A percentile compares a stretch with the other conserved stretches of the same genome.
Conservation (phyloP, 2,888 invertebrate genomes). For the Leptogaster cylindrica region DNA sequence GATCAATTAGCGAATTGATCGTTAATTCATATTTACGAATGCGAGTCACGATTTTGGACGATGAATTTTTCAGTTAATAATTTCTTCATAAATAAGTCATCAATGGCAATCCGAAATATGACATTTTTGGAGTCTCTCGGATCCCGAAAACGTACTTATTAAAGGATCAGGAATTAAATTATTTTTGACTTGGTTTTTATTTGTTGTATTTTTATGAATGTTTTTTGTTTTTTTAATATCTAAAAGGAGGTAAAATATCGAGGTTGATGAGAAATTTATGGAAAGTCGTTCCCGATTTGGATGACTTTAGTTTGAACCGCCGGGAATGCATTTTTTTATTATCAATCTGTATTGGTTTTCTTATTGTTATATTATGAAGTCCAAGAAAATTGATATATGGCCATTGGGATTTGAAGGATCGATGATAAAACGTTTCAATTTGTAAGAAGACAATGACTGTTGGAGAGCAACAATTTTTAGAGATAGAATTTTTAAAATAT, state of each 20-base stretch:
- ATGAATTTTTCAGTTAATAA: conserved; percentile 48
- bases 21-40: conserved; percentile 56
- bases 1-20: conserved; percentile 60
- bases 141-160: conserved; percentile 5
- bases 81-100: conserved; percentile 48
- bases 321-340: neutral
- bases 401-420: no score
- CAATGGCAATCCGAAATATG: conserved; percentile 45
- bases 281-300: neutral
- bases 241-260: neutral
- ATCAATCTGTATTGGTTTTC: no score
- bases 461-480: no score
- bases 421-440: neutral
- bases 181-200: no score
- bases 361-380: no score
- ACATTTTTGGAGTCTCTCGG: conserved; percentile 41
- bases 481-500: no score
- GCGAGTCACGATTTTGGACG: conserved; percentile 56
- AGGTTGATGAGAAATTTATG: conserved; percentile 2
- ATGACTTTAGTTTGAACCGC: neutral
- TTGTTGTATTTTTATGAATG: no score
- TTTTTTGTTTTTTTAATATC: no score
- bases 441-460: no score
- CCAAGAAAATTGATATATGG: no score
- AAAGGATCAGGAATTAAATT: neutral